Evolutionary conservation across 2,113 vertebrate species (phyloP).

Genomic region (Notothenia coriiceps): DNA sequence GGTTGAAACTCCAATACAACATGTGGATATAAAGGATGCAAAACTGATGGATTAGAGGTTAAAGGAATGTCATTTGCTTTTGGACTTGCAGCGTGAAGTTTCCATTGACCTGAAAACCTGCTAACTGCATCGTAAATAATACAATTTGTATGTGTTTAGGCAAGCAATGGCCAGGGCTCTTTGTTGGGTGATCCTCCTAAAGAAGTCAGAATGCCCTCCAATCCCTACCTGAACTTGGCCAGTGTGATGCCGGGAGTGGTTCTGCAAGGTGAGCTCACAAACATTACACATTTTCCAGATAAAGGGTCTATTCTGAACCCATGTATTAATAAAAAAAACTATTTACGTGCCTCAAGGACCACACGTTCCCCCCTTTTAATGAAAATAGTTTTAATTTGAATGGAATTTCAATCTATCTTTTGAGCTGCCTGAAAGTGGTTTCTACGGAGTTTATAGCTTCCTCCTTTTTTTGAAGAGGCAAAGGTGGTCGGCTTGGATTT

Average conservation of each 20-base stretch:
- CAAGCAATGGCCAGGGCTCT: conserved; percentile 88
- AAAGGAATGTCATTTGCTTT: not conserved
- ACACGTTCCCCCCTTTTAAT: not conserved
- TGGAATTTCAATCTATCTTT: not conserved
- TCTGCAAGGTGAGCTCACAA: conserved; percentile 82
- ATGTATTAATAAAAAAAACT: not conserved
- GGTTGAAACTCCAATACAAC: not conserved
- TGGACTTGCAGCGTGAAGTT: not conserved
- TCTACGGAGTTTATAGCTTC: too few species aligned
- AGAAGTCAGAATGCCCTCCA: conserved; percentile 94
- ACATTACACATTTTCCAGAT: not conserved
- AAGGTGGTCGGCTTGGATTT: too few species aligned
- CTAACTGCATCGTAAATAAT: not conserved
- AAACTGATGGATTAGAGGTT: not conserved
- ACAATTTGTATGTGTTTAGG: conserved; percentile 67
- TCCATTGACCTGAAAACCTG: not conserved
- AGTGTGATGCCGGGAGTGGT: conserved; percentile 93
- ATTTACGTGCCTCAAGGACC: not conserved
- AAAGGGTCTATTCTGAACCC: too few species aligned
- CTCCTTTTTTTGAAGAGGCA: too few species aligned
- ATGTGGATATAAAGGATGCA: not conserved
- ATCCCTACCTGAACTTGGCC: conserved; percentile 96
- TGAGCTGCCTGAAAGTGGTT: too few species aligned
- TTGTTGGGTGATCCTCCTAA: conserved; percentile 95
- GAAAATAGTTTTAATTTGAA: not conserved